These are phyloP conservation scores for Philereme transversata DNA, from an alignment of 2,888 invertebrate genomes.

Conservation along the genomic window DNA sequence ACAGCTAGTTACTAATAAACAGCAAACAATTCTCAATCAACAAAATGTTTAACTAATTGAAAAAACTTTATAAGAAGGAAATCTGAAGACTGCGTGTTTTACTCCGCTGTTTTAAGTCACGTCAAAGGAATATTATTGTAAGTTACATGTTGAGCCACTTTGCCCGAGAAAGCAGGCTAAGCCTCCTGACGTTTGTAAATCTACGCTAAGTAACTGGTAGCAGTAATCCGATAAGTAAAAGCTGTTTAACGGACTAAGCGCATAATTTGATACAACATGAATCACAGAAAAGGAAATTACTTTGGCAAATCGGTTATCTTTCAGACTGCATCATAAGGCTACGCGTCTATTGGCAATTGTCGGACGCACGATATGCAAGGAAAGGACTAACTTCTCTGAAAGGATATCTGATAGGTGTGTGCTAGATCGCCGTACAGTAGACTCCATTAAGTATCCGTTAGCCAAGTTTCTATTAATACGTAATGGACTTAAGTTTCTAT, in stretches of 20 bases:
- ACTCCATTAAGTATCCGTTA: too few species aligned
- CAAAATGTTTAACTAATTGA: constrained; percentile 2
- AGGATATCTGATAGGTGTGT: too few species aligned
- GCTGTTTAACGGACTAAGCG: constrained; percentile 13
- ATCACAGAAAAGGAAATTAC: neutral
- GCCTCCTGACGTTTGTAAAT: constrained; percentile 26
- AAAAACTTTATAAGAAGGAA: constrained; percentile 22
- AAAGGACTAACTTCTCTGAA: too few species aligned
- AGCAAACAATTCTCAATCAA: neutral
- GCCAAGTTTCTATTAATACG: too few species aligned
- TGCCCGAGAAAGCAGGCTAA: constrained; percentile 20
- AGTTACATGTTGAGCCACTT: constrained; percentile 26
- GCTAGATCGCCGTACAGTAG: too few species aligned
- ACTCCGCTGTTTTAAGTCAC: constrained; percentile 7
- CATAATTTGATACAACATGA: constrained; percentile 11
- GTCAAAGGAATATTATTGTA: constrained; percentile 14
- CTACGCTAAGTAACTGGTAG: constrained; percentile 8
- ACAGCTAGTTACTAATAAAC: too few species aligned
- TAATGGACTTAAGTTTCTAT: too few species aligned
- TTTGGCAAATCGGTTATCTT: too few species aligned
- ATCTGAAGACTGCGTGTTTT: constrained; percentile 10
- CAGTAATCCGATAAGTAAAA: constrained; percentile 24
- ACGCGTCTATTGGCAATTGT: too few species aligned
- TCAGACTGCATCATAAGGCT: too few species aligned
- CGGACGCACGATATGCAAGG: too few species aligned